Evolutionary conservation across 2,113 vertebrate species (phyloP), one percentile per base, ranked within the genome.

Genomic region (Hydrochoerus hydrochaeris): DNA sequence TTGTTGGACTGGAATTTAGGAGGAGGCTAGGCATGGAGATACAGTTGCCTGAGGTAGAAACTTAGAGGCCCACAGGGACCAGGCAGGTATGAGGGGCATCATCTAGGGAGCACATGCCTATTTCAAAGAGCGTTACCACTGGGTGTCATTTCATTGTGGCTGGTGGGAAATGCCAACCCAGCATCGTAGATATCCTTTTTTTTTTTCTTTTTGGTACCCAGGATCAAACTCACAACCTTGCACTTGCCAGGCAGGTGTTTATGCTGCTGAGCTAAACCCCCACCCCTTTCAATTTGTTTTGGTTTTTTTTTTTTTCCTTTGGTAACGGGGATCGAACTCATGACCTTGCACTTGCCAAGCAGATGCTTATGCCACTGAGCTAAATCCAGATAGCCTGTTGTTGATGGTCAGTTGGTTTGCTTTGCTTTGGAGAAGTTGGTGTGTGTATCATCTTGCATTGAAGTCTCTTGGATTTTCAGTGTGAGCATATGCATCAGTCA

Each of bases 101-200:
- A 19, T 5, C 26, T 83, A 54, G 30, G 17, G 30, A 44, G 60
- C 16, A 11, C 4, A 0, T 9, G 41, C 30, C 80, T 22, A 1
- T 60, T 30, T 77, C 58, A 7, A 6, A 0, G 19, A 46, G 32
- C 22, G n/a, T n/a, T 4, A 0, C 62, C 24, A 13, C 28, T 1
- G 13, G 26, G n/a, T 13, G 20, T 41, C 52, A 14, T 2, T 7
- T 17, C 49, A 0, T 22, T 2, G 16, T 71, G 14, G 46, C 85
- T 46, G 7, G 5, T 54, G 17, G 17, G 77, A 67, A 57, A 86
- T 46, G 52, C 2, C 0, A 38, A 35, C 2, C 35, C 28, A 19
- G 32, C 7, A 3, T 52, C 52, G 16, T 17, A 52, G 38, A 20
- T 46, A 20, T 75, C 30, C n/a, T n/a, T n/a, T n/a, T n/a, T n/a